Evolutionary conservation across 2,113 vertebrate genomes (phyloP).

Genomic region (Anoura caudifer): DNA sequence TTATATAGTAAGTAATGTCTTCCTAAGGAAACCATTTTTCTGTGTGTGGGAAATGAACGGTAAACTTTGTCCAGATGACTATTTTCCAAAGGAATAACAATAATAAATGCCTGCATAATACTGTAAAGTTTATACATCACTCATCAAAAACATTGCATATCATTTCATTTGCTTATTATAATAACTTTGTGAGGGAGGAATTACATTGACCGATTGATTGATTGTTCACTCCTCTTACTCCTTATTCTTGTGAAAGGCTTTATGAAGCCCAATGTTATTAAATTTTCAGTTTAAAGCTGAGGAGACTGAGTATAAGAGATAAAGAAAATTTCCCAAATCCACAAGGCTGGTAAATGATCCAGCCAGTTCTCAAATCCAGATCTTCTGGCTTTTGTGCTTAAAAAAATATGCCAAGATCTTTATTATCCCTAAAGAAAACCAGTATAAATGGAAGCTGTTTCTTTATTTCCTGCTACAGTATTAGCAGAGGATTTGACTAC

Average conservation of each 20-base stretch:
- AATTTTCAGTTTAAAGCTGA: background rate
- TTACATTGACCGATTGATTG: background rate
- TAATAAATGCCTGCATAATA: background rate
- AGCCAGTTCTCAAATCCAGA: background rate
- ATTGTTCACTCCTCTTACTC: background rate
- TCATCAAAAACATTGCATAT: background rate
- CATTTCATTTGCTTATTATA: constrained; percentile 9
- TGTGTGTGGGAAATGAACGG: background rate
- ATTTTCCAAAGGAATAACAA: background rate
- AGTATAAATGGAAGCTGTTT: background rate
- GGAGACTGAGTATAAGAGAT: background rate
- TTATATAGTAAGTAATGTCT: background rate
- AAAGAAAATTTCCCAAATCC: background rate
- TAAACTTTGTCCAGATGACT: background rate
- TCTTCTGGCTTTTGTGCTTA: background rate
- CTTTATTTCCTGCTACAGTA: constrained; percentile 33
- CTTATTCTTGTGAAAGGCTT: background rate
- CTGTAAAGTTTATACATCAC: background rate
- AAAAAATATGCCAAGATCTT: background rate
- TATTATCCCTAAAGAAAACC: background rate
- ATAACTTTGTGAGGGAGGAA: background rate
- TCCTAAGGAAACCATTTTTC: background rate
- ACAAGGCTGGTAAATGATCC: background rate
- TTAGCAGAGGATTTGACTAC: background rate
- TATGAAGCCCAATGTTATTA: background rate